A percentile compares a stretch with the other conserved stretches of the same genome.
phyloP scores from a whole-genome alignment of 2,797 vertebrate species.

The Epinephelus malabaricus region DNA sequence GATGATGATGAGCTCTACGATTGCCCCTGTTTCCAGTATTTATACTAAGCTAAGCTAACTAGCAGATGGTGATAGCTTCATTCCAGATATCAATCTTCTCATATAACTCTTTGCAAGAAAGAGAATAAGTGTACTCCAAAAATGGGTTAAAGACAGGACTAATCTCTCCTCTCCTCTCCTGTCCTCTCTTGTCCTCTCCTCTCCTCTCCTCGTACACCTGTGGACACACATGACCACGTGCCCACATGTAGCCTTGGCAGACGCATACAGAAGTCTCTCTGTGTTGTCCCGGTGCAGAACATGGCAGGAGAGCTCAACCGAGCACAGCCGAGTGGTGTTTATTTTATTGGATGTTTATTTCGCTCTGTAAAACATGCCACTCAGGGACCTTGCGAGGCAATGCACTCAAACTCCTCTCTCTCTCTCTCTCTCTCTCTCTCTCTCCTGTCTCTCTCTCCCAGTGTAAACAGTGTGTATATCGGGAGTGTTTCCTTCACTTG shows the following conservation, averaged over 20 bases:
- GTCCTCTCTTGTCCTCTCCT: background rate
- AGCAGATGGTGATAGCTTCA: too few species aligned
- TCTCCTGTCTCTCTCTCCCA: slow-evolving; percentile 61
- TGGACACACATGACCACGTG: slow-evolving; percentile 14
- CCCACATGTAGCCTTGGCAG: slow-evolving; percentile 6
- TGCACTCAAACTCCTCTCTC: slow-evolving; percentile 53
- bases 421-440: slow-evolving; percentile 49
- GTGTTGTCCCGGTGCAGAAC: slow-evolving; percentile 51
- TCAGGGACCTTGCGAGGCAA: slow-evolving; percentile 76
- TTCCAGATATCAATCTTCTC: background rate
- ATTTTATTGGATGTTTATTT: slow-evolving; percentile 89
- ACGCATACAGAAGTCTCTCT: slow-evolving; percentile 42
- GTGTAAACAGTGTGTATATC: slow-evolving; percentile 85
- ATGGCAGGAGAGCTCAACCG: slow-evolving; percentile 61
- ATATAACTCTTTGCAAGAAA: background rate
- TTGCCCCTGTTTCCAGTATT: too few species aligned
- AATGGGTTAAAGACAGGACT: too few species aligned
- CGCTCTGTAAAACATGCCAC: slow-evolving; percentile 84
- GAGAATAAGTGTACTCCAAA: background rate
- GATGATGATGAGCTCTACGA: too few species aligned
- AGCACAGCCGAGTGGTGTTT: slow-evolving; percentile 79
- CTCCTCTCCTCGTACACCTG: slow-evolving; percentile 32
- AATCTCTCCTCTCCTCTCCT: background rate
- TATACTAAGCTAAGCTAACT: too few species aligned
- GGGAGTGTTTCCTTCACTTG: slow-evolving; percentile 83